Percentiles rank a stretch among this genome's conserved stretches.
phyloP scores from a whole-genome alignment of 2,797 vertebrate species.

The Pipistrellus nathusii region DNA sequence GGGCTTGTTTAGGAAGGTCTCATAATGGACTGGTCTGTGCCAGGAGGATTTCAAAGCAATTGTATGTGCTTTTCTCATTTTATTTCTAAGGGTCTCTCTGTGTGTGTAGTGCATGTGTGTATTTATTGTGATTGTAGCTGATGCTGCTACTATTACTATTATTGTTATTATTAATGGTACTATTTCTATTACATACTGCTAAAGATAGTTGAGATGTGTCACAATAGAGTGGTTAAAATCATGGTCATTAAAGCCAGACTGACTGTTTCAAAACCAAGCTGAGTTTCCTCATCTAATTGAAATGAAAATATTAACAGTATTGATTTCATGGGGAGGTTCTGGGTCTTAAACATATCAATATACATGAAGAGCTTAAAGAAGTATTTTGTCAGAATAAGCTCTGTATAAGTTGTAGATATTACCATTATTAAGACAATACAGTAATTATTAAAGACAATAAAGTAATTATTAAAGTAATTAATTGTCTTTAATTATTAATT shows the following conservation, averaged over 20 bases:
- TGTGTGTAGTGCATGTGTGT: background rate
- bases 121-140: background rate
- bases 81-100: background rate
- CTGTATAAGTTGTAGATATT: background rate
- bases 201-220: background rate
- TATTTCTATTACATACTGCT: background rate
- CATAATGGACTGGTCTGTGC: background rate
- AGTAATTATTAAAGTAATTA: background rate
- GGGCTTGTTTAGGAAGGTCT: background rate
- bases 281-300: background rate
- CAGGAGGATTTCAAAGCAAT: background rate
- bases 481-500: background rate
- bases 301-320: background rate
- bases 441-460: background rate
- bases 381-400: background rate
- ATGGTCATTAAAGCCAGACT: background rate
- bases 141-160: background rate
- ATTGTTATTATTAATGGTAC: background rate
- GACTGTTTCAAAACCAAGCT: background rate
- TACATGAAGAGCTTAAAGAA: background rate
- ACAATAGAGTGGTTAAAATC: background rate
- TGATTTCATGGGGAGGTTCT: background rate
- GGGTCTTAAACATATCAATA: background rate
- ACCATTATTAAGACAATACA: background rate
- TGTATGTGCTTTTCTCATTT: constrained; percentile 8